Evolutionary conservation across 2,797 vertebrate species (phyloP), one percentile per base, ranked within the genome.

Genomic region (Anniella stebbinsi): DNA sequence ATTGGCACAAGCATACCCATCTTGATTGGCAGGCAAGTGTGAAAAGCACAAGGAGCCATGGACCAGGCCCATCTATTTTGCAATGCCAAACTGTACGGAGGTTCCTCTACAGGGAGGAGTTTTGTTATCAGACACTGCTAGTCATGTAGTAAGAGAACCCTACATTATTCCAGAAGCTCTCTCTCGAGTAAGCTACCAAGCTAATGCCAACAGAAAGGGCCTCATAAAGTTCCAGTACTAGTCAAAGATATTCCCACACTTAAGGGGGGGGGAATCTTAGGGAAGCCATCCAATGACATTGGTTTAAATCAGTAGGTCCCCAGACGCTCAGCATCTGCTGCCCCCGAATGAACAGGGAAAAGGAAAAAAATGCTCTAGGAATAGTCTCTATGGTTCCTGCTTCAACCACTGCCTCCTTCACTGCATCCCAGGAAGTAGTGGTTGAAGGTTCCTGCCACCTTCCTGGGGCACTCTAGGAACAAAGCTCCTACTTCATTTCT

Each of bases 111-210:
- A 69, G 28, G 45, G 51, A 36, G 11, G 51, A 38, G n/a, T 80
- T 93, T 48, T 85, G 84, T 10, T 87, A 69, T 78, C 66, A 45
- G 63, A 41, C 48, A 67, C 25, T 87, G 54, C 60, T 10, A 7
- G 85, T 7, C 85, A 88, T 85, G 1, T 72, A 33, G 9, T 5
- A 69, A 69, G 2, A 86, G 86, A 1, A 6, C 30, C 11, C 3
- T 54, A 5, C 9, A 12, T 3, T 41, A 1, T 48, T 36, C 17
- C 6, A 4, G 21, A 75, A 54, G 76, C 48, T 15, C 66, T 60
- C 51, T 72, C 30, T 57, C n/a, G 18, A 38, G n/a, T 30, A 63
- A 28, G 21, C 41, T 45, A 33, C 36, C 38, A 51, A 13, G 30
- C 5, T 0, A 28, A 63, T 23, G 30, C n/a, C n/a, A 48, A n/a